Evolutionary conservation across 53 echinoderm and acorn worm species (phyloP).

Genomic region (Temnopleurus reevesii): DNA sequence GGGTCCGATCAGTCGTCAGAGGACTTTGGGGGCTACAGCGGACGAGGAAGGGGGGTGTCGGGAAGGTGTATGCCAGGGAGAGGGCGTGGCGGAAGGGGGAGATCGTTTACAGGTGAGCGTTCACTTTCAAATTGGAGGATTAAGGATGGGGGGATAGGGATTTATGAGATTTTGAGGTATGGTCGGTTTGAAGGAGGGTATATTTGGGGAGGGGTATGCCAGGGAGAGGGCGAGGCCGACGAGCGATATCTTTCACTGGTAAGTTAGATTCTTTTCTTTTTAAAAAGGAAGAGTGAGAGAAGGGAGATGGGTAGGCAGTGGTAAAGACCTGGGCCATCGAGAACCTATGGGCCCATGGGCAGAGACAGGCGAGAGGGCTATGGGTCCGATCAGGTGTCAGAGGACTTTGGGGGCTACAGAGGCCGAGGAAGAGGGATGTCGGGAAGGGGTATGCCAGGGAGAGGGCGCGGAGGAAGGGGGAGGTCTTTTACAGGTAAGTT

Average conservation of each 20-base stretch:
- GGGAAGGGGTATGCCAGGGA: conserved; percentile 32
- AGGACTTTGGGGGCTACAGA: conserved; percentile 38
- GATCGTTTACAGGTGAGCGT: not conserved
- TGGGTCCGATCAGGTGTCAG: not conserved
- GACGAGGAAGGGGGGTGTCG: conserved; percentile 59
- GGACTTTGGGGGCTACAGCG: conserved; percentile 42
- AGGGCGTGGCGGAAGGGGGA: not conserved
- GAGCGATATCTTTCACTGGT: not conserved
- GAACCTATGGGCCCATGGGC: conserved; percentile 45
- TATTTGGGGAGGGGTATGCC: conserved; percentile 32
- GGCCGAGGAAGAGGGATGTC: conserved; percentile 63
- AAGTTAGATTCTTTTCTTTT: not conserved
- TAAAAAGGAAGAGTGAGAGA: not conserved
- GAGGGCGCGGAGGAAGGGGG: conserved; percentile 55
- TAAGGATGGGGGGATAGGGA: too few species aligned
- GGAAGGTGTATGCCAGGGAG: conserved; percentile 38
- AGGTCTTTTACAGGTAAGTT: not conserved
- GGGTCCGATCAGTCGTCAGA: conserved; percentile 1
- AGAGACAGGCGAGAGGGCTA: conserved; percentile 58
- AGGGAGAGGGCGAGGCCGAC: not conserved
- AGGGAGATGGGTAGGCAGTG: too few species aligned
- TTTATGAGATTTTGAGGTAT: not conserved
- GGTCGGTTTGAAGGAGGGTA: not conserved
- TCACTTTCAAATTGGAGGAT: too few species aligned
- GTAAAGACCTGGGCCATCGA: too few species aligned